A percentile compares a stretch with the other conserved stretches of the same genome.
Evolutionary conservation across 2,888 invertebrate genomes (phyloP).

Genomic region (Hypomecis atomaria): DNA sequence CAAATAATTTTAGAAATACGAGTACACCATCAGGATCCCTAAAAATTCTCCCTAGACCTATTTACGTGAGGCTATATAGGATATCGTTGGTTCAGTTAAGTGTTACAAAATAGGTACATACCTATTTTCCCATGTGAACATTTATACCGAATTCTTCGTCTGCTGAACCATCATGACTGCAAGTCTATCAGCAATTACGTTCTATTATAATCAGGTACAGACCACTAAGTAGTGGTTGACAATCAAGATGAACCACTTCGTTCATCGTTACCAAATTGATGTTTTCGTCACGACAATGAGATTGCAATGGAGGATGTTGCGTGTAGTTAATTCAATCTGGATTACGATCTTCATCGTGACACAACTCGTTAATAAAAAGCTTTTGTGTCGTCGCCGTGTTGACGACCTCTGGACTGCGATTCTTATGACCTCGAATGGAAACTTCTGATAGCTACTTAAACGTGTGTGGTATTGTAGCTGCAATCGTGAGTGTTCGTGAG

Average conservation of each 20-base stretch:
- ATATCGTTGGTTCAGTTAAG: too few species aligned
- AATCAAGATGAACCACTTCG: constrained; percentile 19
- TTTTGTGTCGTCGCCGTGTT: constrained; percentile 19
- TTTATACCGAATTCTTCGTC: too few species aligned
- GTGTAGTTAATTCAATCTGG: constrained; percentile 18
- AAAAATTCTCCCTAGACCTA: too few species aligned
- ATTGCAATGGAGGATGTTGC: constrained; percentile 22
- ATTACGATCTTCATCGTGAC: constrained; percentile 21
- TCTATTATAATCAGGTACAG: not conserved
- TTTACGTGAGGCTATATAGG: too few species aligned
- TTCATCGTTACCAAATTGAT: constrained; percentile 26
- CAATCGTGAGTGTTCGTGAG: not conserved
- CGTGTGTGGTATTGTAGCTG: constrained; percentile 1
- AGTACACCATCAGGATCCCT: too few species aligned
- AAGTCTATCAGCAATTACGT: not conserved
- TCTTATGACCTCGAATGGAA: constrained; percentile 4
- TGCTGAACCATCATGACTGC: not conserved
- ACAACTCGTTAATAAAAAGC: constrained; percentile 9
- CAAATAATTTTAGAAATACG: too few species aligned
- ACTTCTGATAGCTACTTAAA: not conserved
- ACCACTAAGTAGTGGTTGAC: constrained; percentile 17
- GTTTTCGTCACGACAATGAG: constrained; percentile 23
- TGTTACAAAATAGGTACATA: too few species aligned
- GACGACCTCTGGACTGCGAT: constrained; percentile 9
- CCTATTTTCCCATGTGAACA: too few species aligned